These are phyloP conservation scores for Drosophila recens DNA, from an alignment of 2,888 invertebrate species.

Conservation along the genomic window DNA sequence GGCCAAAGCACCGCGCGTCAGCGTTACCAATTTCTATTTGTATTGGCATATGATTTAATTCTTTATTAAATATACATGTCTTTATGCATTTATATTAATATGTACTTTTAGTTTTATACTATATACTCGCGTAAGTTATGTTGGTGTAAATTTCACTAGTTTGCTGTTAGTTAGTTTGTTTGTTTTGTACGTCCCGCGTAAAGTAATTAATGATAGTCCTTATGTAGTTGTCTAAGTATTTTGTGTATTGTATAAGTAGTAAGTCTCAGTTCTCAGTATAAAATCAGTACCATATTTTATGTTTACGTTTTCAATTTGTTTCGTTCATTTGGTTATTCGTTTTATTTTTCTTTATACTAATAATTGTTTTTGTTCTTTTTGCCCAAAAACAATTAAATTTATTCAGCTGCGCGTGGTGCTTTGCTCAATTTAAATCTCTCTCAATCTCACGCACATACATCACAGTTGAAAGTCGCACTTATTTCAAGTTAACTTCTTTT, in stretches of 20 bases:
- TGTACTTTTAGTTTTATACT: constrained; percentile 17
- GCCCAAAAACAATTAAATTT: constrained; percentile 59
- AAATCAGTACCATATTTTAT: constrained; percentile 78
- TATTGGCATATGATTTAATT: constrained; percentile 19
- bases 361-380: constrained; percentile 37
- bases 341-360: constrained; percentile 37
- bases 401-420: constrained; percentile 75
- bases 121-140: constrained; percentile 21
- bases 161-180: constrained; percentile 58
- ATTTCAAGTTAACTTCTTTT: constrained; percentile 4
- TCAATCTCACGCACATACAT: constrained; percentile 12
- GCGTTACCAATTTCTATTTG: constrained; percentile 55
- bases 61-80: constrained; percentile 37
- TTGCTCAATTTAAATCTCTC: constrained; percentile 38
- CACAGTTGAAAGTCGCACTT: constrained; percentile 10
- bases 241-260: constrained; percentile 68
- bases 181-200: constrained; percentile 55
- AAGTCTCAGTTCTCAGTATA: constrained; percentile 81
- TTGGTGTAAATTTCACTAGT: constrained; percentile 76
- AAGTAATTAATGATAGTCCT: constrained; percentile 68
- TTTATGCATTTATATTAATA: constrained; percentile 44
- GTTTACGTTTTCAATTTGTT: constrained; percentile 60
- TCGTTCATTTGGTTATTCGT: constrained; percentile 33
- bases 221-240: constrained; percentile 58
- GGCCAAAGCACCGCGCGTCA: constrained; percentile 75